These are phyloP conservation scores for Plectrocnemia conspersa DNA, from an alignment of 1,140 invertebrate species.

Conservation along the genomic window DNA sequence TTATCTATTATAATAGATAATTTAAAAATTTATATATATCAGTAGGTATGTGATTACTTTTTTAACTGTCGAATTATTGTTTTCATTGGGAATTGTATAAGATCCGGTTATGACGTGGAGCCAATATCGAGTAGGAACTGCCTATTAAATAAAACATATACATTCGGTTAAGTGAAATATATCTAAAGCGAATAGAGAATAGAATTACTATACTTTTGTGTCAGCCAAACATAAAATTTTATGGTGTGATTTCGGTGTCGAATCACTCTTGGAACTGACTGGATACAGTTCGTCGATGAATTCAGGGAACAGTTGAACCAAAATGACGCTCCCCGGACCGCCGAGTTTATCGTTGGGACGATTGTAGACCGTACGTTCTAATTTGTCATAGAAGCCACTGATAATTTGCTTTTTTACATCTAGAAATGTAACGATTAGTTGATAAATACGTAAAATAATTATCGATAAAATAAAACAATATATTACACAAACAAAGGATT, in stretches of 20 bases:
- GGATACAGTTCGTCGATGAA: constrained; percentile 27
- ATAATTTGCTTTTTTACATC: constrained; percentile 32
- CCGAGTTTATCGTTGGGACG: constrained; percentile 13
- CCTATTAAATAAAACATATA: constrained; percentile 10
- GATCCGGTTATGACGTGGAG: constrained; percentile 29
- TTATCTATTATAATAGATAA: constrained; percentile 2
- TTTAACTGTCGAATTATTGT: constrained; percentile 30
- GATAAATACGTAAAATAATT: neutral
- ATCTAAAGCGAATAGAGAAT: neutral
- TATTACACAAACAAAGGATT: neutral
- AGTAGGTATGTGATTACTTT: constrained; percentile 25
- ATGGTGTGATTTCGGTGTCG: constrained; percentile 18
- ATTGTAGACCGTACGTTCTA: constrained; percentile 23
- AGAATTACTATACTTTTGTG: constrained; percentile 23
- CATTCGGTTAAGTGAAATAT: neutral
- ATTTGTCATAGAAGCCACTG: constrained; percentile 28
- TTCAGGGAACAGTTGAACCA: constrained; percentile 31
- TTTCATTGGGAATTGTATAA: constrained; percentile 24
- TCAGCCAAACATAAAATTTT: constrained; percentile 33
- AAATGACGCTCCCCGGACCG: constrained; percentile 21
- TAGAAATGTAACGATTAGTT: neutral
- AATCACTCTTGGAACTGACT: constrained; percentile 32
- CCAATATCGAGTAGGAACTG: constrained; percentile 31
- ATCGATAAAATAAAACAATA: neutral
- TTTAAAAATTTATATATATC: constrained; percentile 1